Conservation (phyloP, 2,113 vertebrate species). For the Melanotaenia duboulayi region DNA sequence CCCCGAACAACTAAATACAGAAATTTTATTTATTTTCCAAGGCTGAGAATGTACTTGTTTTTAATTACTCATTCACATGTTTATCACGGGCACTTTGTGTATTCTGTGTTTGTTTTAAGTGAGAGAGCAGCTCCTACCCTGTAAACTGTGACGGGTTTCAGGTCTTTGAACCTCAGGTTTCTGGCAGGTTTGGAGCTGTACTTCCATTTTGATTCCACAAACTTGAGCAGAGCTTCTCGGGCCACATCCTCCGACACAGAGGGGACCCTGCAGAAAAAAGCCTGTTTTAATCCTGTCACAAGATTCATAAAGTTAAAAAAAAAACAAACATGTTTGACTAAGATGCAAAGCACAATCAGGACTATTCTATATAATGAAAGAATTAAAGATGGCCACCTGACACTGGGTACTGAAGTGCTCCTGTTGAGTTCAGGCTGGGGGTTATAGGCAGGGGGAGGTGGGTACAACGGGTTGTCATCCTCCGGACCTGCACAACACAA, state of each 20-base stretch:
- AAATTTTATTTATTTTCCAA: too few relatives aligned
- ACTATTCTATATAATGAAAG: background rate
- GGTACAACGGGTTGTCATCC: slow-evolving; percentile 70
- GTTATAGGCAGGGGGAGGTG: slow-evolving; percentile 74
- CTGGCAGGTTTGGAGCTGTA: slow-evolving; percentile 81
- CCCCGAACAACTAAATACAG: background rate
- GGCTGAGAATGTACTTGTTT: too few relatives aligned
- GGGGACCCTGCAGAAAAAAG: slow-evolving; percentile 72
- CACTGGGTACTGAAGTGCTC: slow-evolving; percentile 74
- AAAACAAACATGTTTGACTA: background rate
- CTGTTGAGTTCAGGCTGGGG: slow-evolving; percentile 76
- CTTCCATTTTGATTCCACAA: slow-evolving; percentile 82
- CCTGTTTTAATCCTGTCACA: background rate
- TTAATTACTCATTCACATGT: too few relatives aligned
- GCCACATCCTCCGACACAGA: slow-evolving; percentile 83
- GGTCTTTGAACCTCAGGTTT: slow-evolving; percentile 81
- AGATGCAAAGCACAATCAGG: background rate
- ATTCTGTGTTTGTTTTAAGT: too few relatives aligned
- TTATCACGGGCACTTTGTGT: too few relatives aligned
- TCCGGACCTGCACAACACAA: slow-evolving; percentile 34
- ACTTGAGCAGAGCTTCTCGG: slow-evolving; percentile 82
- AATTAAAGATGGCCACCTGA: slow-evolving; percentile 61
- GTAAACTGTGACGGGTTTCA: slow-evolving; percentile 81
- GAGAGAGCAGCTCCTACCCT: slow-evolving; percentile 65
- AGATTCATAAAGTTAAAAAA: background rate